Conservation (phyloP, 2,888 invertebrate genomes). For the Theretra japonica region DNA sequence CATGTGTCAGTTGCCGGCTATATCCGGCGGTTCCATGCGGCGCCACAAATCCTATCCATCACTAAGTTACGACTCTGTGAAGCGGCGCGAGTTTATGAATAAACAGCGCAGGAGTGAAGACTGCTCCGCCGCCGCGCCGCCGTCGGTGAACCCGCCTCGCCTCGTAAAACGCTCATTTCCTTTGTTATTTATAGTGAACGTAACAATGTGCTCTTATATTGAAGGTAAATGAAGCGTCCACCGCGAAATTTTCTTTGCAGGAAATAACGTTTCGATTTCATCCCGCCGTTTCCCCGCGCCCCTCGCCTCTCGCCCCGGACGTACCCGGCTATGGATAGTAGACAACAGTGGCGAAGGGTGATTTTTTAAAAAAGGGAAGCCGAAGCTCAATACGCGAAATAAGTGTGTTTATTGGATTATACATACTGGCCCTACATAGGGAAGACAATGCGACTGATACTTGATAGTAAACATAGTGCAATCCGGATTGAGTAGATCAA, state of each 20-base stretch:
- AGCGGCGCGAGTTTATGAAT: slow-evolving; percentile 18
- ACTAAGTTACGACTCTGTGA: not conserved
- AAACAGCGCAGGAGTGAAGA: not conserved
- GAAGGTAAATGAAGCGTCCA: slow-evolving; percentile 24
- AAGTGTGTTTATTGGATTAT: no score
- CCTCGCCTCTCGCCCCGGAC: not conserved
- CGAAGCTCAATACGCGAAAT: no score
- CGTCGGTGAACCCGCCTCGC: slow-evolving; percentile 1
- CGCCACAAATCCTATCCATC: slow-evolving; percentile 15
- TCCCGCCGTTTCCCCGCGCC: not conserved
- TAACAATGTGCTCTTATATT: slow-evolving; percentile 18
- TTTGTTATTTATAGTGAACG: slow-evolving; percentile 19
- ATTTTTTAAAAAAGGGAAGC: no score
- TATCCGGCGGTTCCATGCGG: not conserved
- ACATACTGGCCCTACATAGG: no score
- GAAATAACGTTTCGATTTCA: slow-evolving; percentile 18
- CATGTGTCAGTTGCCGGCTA: no score
- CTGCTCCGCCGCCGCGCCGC: not conserved
- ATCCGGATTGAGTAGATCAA: no score
- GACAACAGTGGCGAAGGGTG: no score
- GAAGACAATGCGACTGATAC: no score
- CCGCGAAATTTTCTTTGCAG: slow-evolving; percentile 23
- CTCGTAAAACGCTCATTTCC: slow-evolving; percentile 26
- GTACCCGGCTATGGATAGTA: slow-evolving; percentile 7
- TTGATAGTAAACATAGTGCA: no score